Evolutionary conservation across 1,140 invertebrate species (phyloP).

Genomic region (Zaprionus ghesquierei): DNA sequence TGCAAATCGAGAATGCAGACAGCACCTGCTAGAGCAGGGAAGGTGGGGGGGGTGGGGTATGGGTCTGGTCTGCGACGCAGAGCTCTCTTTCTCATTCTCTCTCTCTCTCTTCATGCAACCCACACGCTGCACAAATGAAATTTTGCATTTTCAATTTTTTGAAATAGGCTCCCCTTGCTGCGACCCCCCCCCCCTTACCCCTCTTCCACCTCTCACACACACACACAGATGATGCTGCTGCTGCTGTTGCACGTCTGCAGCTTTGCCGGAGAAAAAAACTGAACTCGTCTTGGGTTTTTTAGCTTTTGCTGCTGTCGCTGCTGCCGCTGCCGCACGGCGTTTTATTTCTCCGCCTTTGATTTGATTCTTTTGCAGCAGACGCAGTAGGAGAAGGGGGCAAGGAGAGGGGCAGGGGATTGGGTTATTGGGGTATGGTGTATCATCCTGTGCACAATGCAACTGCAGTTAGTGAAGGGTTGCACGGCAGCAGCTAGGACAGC

Average conservation of each 20-base stretch:
- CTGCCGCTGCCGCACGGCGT: conserved; percentile 58
- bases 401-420: not conserved
- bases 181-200: not conserved
- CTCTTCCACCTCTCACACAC: conserved; percentile 2
- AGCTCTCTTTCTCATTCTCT: too few species aligned
- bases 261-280: conserved; percentile 49
- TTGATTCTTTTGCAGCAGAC: conserved; percentile 58
- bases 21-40: conserved; percentile 25
- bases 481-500: not conserved
- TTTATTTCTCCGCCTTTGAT: conserved; percentile 80
- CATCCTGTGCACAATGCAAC: conserved; percentile 43
- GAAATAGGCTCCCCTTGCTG: conserved; percentile 68
- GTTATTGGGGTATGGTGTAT: too few species aligned
- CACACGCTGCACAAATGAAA: conserved; percentile 74
- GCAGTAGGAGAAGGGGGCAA: not conserved
- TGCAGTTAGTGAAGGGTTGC: conserved; percentile 35
- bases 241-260: not conserved
- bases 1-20: conserved; percentile 16
- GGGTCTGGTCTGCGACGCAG: conserved; percentile 2
- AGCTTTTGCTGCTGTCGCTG: conserved; percentile 52
- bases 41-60: not conserved
- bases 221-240: too few species aligned
- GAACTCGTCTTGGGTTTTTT: conserved; percentile 52
- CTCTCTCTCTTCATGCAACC: too few species aligned
- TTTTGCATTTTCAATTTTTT: conserved; percentile 82